Base-by-base conservation (phyloP, 2,113 vertebrate species). In the Craseonycteris thonglongyai region DNA sequence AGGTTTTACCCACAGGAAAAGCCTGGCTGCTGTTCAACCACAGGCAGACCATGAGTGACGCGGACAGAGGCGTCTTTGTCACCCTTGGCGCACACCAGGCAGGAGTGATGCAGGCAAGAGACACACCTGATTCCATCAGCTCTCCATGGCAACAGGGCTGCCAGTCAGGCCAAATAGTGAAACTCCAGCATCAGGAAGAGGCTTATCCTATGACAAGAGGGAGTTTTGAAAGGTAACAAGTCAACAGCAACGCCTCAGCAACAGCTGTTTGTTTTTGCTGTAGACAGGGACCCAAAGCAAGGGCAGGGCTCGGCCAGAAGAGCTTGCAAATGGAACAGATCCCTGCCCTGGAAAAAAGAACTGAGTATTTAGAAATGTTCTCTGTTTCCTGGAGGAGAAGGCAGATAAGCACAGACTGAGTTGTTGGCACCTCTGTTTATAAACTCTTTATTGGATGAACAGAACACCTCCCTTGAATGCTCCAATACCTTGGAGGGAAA, bases 1-100 rank as follows among this genome's bases (percentile, higher is more conserved):
- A 74, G 93, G 66, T 75, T 83, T 95, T 21, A 78, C 90, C 88
- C 26, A 1, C 90, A 92, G 95, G 96, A 97, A 97, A 68, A 92
- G 7, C 19, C 71, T 91, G 19, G 56, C 63, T 91, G 51, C 96
- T 95, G 54, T 40, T 40, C 86, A 88, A 65, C 68, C 89, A 83
- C 78, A 75, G 93, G 76, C 58, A 61, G 61, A 66, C 69, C 79
- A 28, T 2, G 1, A 49, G 21, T 97, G 92, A 95, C 96, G 96
- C 96, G 96, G 58, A 35, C 68, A 51, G 33, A 87, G n/a, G n/a
- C 26, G 54, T 0, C 0, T 59, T 69, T 42, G 28, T 51, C 4
- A 4, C 56, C 0, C 63, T 69, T 40, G 26, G 49, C 5, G 7
- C 66, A 66, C 40, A 59, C 75, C 87, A 14, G 5, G 35, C 80